phyloP scores from a whole-genome alignment of 1,140 invertebrate species.

The Dryas iulia region DNA sequence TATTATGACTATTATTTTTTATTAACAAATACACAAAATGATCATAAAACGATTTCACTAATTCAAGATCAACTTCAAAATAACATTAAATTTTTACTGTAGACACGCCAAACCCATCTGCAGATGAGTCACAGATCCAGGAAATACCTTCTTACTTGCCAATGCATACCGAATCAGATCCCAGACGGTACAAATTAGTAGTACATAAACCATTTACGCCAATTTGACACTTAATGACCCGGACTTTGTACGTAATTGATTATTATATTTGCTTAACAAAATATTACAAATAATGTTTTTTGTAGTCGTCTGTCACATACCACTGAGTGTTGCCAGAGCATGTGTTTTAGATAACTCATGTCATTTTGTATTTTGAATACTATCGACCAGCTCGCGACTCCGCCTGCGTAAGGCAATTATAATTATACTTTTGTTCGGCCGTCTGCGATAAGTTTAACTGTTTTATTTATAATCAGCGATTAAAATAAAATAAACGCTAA shows the following conservation, averaged over 20 bases:
- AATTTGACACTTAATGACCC: constrained; percentile 15
- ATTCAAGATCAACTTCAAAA: not conserved
- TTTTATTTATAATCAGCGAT: too few species aligned
- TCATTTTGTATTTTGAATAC: not conserved
- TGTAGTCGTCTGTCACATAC: not conserved
- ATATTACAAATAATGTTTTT: not conserved
- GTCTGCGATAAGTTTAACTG: too few species aligned
- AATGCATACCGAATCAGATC: constrained; percentile 27
- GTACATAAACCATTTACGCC: constrained; percentile 15
- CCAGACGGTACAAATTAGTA: constrained; percentile 18
- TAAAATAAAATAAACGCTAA: too few species aligned
- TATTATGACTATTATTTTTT: too few species aligned
- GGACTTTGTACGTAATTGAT: not conserved
- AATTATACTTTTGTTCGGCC: too few species aligned
- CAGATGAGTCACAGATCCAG: constrained; percentile 46
- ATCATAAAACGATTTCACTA: too few species aligned
- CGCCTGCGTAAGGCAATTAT: too few species aligned
- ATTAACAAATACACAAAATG: too few species aligned
- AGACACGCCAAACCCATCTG: constrained; percentile 13
- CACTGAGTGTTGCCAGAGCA: constrained; percentile 2
- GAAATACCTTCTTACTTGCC: constrained; percentile 52
- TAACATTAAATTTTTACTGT: not conserved
- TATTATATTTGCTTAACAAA: constrained; percentile 9
- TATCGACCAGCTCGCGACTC: too few species aligned
- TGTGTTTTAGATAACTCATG: constrained; percentile 8